A percentile compares a stretch with the other conserved stretches of the same genome.
phyloP scores from a whole-genome alignment of 2,113 vertebrate species.

The Phainopepla nitens region DNA sequence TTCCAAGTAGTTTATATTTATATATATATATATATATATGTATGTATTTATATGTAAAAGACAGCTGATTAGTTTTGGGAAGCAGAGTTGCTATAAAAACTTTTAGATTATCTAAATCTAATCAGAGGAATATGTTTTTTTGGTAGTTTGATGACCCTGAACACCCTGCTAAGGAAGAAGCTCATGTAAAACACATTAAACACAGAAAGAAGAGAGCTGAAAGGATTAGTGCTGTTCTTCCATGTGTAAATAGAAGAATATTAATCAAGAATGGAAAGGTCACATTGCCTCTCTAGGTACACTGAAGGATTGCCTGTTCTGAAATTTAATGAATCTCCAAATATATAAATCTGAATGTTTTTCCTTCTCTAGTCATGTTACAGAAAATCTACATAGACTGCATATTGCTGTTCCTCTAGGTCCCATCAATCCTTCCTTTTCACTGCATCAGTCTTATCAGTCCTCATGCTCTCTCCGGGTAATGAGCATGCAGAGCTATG shows the following conservation, averaged over 20 bases:
- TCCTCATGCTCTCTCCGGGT: background rate
- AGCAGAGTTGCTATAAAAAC: background rate
- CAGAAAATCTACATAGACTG: background rate
- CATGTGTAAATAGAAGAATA: constrained; percentile 7
- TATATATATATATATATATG: no score
- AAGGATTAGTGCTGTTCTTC: background rate
- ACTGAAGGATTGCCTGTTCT: background rate
- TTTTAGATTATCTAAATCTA: background rate
- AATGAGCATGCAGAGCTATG: background rate
- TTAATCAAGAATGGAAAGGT: constrained; percentile 25
- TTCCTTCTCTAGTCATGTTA: background rate
- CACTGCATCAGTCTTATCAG: background rate
- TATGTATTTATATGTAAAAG: background rate
- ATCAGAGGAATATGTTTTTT: background rate
- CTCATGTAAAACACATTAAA: background rate
- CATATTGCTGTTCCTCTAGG: background rate
- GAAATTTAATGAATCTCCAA: background rate
- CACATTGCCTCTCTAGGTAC: background rate
- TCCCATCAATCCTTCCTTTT: background rate
- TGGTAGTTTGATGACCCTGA: background rate
- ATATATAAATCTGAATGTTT: background rate
- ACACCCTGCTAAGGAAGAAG: background rate
- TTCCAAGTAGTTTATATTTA: background rate
- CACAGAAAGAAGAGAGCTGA: background rate
- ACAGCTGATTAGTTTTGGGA: background rate